Evolutionary conservation across 2,888 invertebrate genomes (phyloP).

Genomic region (Litoditis marina): DNA sequence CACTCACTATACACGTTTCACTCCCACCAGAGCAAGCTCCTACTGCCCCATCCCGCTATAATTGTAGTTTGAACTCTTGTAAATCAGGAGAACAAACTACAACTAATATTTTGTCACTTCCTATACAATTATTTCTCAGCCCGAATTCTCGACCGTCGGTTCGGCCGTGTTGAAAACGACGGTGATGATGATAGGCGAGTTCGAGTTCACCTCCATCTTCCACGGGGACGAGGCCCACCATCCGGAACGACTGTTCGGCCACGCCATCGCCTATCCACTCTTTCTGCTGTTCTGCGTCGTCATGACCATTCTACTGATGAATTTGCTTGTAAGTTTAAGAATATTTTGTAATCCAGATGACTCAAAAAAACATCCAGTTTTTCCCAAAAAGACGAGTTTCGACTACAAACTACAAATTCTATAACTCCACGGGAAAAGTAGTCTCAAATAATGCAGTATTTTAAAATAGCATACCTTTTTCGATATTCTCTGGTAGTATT

Average conservation of each 20-base stretch:
- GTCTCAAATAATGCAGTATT: no score
- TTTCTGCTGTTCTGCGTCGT: constrained; percentile 62
- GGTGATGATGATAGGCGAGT: constrained; percentile 64
- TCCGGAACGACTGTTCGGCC: constrained; percentile 29
- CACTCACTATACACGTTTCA: no score
- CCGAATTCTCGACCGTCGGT: constrained; percentile 55
- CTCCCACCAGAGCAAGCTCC: background rate
- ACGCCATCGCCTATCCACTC: constrained; percentile 62
- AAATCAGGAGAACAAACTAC: background rate
- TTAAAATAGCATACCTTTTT: no score
- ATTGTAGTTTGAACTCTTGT: background rate
- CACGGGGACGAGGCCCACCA: constrained; percentile 43
- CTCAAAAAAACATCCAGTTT: no score
- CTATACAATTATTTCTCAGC: no score
- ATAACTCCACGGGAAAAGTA: no score
- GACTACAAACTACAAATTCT: no score
- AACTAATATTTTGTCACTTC: no score
- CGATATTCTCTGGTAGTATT: no score
- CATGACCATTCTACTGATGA: constrained; percentile 64
- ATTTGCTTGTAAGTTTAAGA: constrained; percentile 61
- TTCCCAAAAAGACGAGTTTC: no score
- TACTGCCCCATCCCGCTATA: background rate
- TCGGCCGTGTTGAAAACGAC: constrained; percentile 61
- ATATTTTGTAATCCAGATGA: background rate
- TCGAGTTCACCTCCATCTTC: constrained; percentile 62